Evolutionary conservation across 2,113 vertebrate species (phyloP).

Genomic region (Cyrtonyx montezumae): DNA sequence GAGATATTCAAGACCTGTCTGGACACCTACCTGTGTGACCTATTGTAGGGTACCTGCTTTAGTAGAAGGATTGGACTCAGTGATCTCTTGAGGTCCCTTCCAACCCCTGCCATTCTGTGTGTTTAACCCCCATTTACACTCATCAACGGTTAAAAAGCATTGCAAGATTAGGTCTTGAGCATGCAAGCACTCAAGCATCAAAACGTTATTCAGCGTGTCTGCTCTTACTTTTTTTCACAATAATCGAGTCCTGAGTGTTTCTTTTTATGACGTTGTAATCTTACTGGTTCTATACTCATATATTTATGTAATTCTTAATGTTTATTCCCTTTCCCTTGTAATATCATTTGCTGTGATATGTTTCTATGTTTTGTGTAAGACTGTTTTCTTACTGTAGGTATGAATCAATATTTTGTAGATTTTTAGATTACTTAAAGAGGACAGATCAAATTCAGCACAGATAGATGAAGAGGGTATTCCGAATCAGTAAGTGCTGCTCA

Average conservation of each 20-base stretch:
- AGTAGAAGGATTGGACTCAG: too few species aligned
- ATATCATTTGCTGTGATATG: background rate
- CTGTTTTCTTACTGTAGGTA: background rate
- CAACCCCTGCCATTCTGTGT: too few species aligned
- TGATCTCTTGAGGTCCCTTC: too few species aligned
- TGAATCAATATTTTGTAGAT: background rate
- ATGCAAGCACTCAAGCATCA: background rate
- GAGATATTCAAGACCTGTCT: too few species aligned
- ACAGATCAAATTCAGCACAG: background rate
- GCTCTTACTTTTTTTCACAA: background rate
- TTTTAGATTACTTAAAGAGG: background rate
- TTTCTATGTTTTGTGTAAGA: background rate
- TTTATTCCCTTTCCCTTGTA: background rate
- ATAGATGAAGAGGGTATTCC: background rate
- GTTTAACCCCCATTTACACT: background rate
- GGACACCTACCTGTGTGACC: too few species aligned
- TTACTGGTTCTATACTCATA: background rate
- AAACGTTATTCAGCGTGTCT: background rate
- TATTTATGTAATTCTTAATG: background rate
- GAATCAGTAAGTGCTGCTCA: background rate
- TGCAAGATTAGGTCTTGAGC: background rate
- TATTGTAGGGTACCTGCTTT: too few species aligned
- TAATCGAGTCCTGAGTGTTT: background rate
- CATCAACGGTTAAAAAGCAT: background rate
- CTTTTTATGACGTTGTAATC: background rate